Evolutionary conservation across 2,797 vertebrate species (phyloP).

Genomic region (Pteropus rufus): DNA sequence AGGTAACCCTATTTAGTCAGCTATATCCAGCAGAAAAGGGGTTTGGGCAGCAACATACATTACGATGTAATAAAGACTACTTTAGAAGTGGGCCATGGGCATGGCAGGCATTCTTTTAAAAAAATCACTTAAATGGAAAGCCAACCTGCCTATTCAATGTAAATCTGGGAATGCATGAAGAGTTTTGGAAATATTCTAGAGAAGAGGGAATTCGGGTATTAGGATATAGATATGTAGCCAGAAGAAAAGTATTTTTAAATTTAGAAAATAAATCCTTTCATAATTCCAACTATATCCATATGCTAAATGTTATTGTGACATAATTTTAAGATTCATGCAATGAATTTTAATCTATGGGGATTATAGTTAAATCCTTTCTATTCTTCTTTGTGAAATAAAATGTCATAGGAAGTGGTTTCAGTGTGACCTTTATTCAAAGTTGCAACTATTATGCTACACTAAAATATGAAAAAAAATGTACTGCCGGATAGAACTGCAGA

Average conservation of each 20-base stretch:
- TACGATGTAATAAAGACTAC: not conserved
- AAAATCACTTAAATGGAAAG: not conserved
- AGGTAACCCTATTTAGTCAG: not conserved
- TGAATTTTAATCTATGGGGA: constrained; percentile 66
- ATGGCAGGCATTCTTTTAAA: not conserved
- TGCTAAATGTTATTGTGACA: constrained; percentile 43
- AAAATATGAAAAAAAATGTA: not conserved
- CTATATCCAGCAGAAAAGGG: not conserved
- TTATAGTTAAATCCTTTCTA: constrained; percentile 72
- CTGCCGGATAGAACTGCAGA: not conserved
- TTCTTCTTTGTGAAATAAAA: constrained; percentile 71
- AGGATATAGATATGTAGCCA: not conserved
- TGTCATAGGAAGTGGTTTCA: constrained; percentile 73
- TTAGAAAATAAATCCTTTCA: constrained; percentile 2
- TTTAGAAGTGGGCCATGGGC: not conserved
- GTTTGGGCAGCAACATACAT: not conserved
- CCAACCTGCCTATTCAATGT: not conserved
- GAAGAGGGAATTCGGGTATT: not conserved
- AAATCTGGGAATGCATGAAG: not conserved
- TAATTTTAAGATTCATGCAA: constrained; percentile 63
- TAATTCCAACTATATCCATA: constrained; percentile 5
- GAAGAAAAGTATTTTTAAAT: not conserved
- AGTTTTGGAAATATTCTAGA: not conserved
- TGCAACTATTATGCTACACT: not conserved
- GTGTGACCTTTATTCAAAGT: constrained; percentile 60